A percentile compares a stretch with the other conserved stretches of the same genome.
Conservation (phyloP, 1,140 invertebrate genomes). For the Drosophila santomea region DNA sequence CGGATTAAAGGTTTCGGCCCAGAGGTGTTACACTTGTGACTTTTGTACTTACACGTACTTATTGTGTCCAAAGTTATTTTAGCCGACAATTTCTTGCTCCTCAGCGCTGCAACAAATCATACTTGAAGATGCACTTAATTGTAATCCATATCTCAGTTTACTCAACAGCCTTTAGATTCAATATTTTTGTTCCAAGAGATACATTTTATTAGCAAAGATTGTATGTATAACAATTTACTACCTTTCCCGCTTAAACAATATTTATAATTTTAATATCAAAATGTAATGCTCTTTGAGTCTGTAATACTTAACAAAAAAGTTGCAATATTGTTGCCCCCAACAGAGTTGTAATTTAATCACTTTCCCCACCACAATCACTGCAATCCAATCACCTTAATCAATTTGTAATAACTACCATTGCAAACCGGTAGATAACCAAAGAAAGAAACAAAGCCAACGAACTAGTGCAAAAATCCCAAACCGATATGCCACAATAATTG, state of each 20-base stretch:
- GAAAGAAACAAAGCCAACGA: slow-evolving; percentile 23
- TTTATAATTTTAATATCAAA: too few species aligned
- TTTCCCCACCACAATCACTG: slow-evolving; percentile 4
- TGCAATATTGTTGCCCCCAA: neutral
- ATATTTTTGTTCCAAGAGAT: too few species aligned
- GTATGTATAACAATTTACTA: too few species aligned
- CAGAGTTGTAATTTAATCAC: slow-evolving; percentile 11
- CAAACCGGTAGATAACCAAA: neutral
- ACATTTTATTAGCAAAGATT: too few species aligned
- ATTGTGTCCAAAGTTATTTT: neutral
- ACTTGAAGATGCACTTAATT: neutral
- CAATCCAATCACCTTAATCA: slow-evolving; percentile 25
- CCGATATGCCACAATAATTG: slow-evolving; percentile 24
- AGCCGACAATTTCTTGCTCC: neutral
- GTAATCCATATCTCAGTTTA: too few species aligned
- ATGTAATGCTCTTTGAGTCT: too few species aligned
- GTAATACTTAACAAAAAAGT: too few species aligned
- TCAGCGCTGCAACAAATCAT: neutral
- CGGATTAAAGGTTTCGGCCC: slow-evolving; percentile 19
- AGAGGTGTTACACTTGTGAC: slow-evolving; percentile 25
- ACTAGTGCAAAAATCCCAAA: slow-evolving; percentile 12
- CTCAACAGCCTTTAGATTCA: too few species aligned
- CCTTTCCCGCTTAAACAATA: too few species aligned
- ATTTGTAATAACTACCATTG: slow-evolving; percentile 9
- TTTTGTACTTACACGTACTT: slow-evolving; percentile 5